Percentiles rank a stretch among this genome's conserved stretches.
Evolutionary conservation across 2,113 vertebrate genomes (phyloP).

Genomic region (Asarcornis scutulata): DNA sequence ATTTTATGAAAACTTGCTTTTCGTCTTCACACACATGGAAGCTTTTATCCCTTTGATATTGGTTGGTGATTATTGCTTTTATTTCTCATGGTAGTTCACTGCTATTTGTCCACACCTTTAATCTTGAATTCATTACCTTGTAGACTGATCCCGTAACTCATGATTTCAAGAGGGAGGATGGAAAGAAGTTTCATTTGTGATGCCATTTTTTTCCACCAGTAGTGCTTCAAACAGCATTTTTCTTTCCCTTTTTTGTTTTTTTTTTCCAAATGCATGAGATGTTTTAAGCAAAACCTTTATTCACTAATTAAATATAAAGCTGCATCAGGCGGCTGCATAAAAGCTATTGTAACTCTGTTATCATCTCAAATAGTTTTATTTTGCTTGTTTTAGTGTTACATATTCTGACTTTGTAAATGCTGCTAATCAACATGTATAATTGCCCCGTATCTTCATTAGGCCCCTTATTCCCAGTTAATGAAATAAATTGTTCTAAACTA

Average conservation of each 20-base stretch:
- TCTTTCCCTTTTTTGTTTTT: neutral
- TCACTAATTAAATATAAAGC: neutral
- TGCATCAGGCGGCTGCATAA: neutral
- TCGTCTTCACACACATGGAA: neutral
- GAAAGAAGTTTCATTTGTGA: neutral
- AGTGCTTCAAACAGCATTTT: neutral
- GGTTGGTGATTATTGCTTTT: neutral
- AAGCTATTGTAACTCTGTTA: neutral
- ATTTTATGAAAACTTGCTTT: neutral
- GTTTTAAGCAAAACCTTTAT: neutral
- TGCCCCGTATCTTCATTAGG: neutral
- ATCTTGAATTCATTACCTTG: fast-evolving
- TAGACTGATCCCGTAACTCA: neutral
- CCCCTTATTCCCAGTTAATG: neutral
- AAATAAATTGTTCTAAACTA: neutral
- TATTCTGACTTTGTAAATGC: neutral
- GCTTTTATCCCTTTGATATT: neutral
- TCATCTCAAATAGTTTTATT: neutral
- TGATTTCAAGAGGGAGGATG: neutral
- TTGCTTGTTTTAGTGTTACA: neutral
- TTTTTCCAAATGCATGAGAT: neutral
- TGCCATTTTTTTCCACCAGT: neutral
- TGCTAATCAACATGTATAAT: neutral
- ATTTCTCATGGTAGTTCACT: neutral
- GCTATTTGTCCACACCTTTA: neutral